Evolutionary conservation across 2,888 invertebrate species (phyloP), one percentile per base, ranked within the genome.

Genomic region (Heliconius cydno): DNA sequence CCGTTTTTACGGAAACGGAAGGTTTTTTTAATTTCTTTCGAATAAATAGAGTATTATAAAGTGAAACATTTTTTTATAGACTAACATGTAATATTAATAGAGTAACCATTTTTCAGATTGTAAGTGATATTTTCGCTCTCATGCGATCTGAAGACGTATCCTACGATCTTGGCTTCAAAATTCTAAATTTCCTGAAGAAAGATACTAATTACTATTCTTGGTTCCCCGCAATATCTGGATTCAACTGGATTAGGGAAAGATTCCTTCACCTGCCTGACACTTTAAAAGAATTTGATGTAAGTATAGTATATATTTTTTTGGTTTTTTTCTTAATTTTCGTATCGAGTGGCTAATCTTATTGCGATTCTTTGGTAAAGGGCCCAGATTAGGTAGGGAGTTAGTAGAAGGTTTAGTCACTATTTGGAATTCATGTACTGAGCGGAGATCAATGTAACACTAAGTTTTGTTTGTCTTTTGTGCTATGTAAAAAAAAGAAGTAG

Each of bases 181-280:
- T 95, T 0, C 82, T 95, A 13, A 89, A 93, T 22, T 95, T 95
- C 86, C 85, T 95, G 74, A 94, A 92, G 82, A 82, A 88, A 5
- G 95, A 95, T 67, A 92, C 91, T 4, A 92, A 88, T 83, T 95
- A 87, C 86, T 94, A 89, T 83, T 88, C 90, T 0, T 95, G 95
- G 95, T 94, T 92, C 80, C 94, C 95, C 0, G 95, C 95, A 19
- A 88, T 93, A 19, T 87, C 88, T 28, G 95, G 95, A 1, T 94
- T 94, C 73, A 92, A 13, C 81, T 94, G 94, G 93, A 77, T 94
- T 0, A 89, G 95, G 74, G 94, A 94, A 79, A 85, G 94, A 10
- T 89, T 95, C 77, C 78, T 91, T n/a, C 94, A 94, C 76, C 73
- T 93, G 28, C 93, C 94, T 34, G 86, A 86, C 0, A 84, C 83